phyloP scores from a whole-genome alignment of 2,797 vertebrate species.

The Scarus forsteni region DNA sequence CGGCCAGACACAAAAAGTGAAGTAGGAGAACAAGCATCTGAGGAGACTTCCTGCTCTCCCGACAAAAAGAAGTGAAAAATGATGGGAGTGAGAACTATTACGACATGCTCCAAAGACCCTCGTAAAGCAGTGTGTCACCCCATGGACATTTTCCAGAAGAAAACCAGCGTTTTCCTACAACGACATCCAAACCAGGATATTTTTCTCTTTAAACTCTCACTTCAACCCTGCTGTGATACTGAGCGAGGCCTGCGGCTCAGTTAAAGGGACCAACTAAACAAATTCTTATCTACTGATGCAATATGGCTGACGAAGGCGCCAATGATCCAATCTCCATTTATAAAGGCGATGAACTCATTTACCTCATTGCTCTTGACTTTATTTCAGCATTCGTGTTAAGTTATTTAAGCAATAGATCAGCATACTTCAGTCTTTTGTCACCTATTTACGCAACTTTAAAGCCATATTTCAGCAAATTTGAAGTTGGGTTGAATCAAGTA shows the following conservation, averaged over 20 bases:
- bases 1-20: constrained; percentile 36
- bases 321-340: constrained; percentile 41
- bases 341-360: constrained; percentile 14
- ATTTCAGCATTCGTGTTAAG: neutral
- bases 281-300: constrained; percentile 72
- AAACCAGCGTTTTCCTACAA: constrained; percentile 81
- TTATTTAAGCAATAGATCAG: too few relatives aligned
- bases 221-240: constrained; percentile 58
- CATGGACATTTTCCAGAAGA: constrained; percentile 78
- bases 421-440: too few relatives aligned
- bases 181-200: constrained; percentile 75
- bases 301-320: constrained; percentile 57
- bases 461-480: too few relatives aligned
- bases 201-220: constrained; percentile 69
- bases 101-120: constrained; percentile 76
- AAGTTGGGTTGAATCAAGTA: too few relatives aligned
- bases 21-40: constrained; percentile 48
- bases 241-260: constrained; percentile 47
- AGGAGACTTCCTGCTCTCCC: constrained; percentile 50
- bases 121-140: constrained; percentile 81
- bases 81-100: constrained; percentile 76
- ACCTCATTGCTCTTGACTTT: constrained; percentile 8
- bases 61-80: constrained; percentile 45
- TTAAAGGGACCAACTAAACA: constrained; percentile 59
- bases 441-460: too few relatives aligned